These are phyloP conservation scores for Glaucomys volans DNA, from an alignment of 2,113 vertebrate genomes.

Conservation along the genomic window DNA sequence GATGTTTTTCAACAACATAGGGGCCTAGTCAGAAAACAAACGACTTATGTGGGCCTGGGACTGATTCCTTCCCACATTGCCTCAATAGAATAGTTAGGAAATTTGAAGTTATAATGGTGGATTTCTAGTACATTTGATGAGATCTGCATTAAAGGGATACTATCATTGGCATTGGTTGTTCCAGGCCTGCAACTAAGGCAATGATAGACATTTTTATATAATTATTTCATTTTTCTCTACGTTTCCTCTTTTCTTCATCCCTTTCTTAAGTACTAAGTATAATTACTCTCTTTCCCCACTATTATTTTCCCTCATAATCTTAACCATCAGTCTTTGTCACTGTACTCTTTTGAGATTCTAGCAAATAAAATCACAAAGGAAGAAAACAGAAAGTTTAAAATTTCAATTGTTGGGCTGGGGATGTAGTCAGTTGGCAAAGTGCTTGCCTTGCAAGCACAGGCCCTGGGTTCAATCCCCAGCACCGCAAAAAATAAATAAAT, in stretches of 20 bases:
- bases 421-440: too few species aligned
- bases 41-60: neutral
- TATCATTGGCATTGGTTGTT: neutral
- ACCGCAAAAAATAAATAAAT: too few species aligned
- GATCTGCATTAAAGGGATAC: neutral
- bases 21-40: neutral
- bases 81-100: neutral
- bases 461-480: too few species aligned
- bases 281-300: neutral
- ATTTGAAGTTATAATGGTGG: neutral
- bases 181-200: neutral
- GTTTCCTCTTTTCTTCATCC: neutral
- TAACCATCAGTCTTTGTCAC: neutral
- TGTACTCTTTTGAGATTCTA: neutral
- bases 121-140: neutral
- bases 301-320: conserved; percentile 38
- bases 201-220: neutral
- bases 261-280: neutral
- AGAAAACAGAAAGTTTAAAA: conserved; percentile 17
- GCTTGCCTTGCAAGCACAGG: too few species aligned
- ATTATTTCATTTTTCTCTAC: conserved; percentile 17
- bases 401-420: neutral
- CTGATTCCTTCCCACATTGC: neutral
- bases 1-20: neutral
- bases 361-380: conserved; percentile 19